These are phyloP conservation scores for Dermatemys mawii DNA, from an alignment of 2,113 vertebrate genomes.

Conservation along the genomic window DNA sequence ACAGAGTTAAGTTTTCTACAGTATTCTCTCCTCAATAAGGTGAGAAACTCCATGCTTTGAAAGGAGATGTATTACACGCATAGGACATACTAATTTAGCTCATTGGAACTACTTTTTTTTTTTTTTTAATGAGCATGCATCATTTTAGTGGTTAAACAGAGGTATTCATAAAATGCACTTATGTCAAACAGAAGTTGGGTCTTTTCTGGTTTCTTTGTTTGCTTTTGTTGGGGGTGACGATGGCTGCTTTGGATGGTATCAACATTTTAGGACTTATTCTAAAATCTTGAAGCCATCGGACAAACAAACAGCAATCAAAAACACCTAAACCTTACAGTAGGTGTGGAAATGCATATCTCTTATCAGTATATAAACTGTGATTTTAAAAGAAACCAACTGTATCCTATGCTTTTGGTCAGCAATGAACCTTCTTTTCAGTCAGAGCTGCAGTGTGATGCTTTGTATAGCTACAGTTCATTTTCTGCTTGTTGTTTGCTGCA, in stretches of 20 bases:
- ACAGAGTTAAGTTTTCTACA: neutral
- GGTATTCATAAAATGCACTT: neutral
- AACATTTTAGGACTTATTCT: conserved; percentile 4
- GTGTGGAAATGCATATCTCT: neutral
- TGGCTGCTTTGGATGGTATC: conserved; percentile 1
- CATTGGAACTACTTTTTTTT: conserved; percentile 9
- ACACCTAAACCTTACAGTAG: neutral
- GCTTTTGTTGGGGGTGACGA: neutral
- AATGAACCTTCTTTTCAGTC: neutral
- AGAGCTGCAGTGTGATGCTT: neutral
- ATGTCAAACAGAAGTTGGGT: neutral
- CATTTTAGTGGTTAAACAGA: neutral
- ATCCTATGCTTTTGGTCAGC: neutral
- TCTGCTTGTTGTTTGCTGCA: conserved; percentile 67
- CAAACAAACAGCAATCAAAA: neutral
- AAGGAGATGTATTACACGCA: neutral
- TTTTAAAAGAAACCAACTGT: neutral
- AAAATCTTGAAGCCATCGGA: neutral
- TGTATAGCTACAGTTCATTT: neutral
- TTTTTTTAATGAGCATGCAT: neutral
- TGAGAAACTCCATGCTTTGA: neutral
- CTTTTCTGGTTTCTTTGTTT: neutral
- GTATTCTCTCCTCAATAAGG: neutral
- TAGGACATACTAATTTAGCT: neutral
- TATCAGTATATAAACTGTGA: neutral